These are phyloP conservation scores for Drosophila seguyi DNA, from an alignment of 1,140 invertebrate genomes.

Conservation along the genomic window DNA sequence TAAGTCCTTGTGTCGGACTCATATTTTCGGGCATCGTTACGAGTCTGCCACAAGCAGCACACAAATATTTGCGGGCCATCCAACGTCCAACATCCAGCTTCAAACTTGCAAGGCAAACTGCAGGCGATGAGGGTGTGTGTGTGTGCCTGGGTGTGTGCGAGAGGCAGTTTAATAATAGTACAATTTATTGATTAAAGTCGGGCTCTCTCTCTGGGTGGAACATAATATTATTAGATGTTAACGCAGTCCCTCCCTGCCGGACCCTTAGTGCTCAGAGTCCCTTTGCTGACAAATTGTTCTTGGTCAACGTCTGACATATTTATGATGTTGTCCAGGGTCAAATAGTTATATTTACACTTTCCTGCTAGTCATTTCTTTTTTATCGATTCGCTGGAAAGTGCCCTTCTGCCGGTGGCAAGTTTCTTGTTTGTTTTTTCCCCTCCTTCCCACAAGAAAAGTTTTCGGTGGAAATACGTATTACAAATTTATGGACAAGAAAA, in stretches of 20 bases:
- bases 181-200: slow-evolving; percentile 77
- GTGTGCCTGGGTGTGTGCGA: not conserved
- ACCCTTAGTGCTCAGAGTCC: not conserved
- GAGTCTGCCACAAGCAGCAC: slow-evolving; percentile 59
- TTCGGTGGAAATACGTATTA: slow-evolving; percentile 33
- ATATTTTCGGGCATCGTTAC: slow-evolving; percentile 70
- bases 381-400: slow-evolving; percentile 36
- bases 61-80: slow-evolving; percentile 56
- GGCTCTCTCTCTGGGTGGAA: slow-evolving; percentile 2
- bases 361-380: slow-evolving; percentile 51
- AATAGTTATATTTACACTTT: slow-evolving; percentile 58
- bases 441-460: not conserved
- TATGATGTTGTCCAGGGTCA: slow-evolving; percentile 66
- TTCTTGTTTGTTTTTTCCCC: slow-evolving; percentile 20
- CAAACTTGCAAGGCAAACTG: slow-evolving; percentile 34
- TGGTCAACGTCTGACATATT: slow-evolving; percentile 61
- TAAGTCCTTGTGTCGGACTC: slow-evolving; percentile 64
- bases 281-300: slow-evolving; percentile 59
- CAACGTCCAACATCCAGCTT: slow-evolving; percentile 13
- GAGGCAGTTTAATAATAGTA: slow-evolving; percentile 65
- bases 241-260: not conserved
- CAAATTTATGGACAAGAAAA: slow-evolving; percentile 46
- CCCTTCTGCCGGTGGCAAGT: slow-evolving; percentile 36
- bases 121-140: slow-evolving; percentile 7
- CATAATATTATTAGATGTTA: slow-evolving; percentile 44